These are phyloP conservation scores for Molossus alvarezi DNA, from an alignment of 2,797 vertebrate genomes.

Conservation along the genomic window DNA sequence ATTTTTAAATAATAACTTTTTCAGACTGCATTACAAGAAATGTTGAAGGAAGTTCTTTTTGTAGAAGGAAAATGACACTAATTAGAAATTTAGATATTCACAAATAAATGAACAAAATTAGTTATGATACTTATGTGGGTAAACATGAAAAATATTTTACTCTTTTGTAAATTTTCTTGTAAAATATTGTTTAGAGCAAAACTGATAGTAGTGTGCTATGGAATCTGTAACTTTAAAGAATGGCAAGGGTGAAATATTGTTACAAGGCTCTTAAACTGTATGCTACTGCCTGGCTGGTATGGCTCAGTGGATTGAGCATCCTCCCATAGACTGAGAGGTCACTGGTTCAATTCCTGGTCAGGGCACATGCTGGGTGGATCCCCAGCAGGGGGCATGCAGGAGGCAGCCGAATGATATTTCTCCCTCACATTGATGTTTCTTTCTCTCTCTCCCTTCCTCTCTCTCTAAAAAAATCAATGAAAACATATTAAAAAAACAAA, in stretches of 20 bases:
- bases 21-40: background rate
- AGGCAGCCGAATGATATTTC: too few relatives aligned
- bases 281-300: background rate
- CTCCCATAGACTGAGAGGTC: too few relatives aligned
- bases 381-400: too few relatives aligned
- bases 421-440: too few relatives aligned
- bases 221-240: background rate
- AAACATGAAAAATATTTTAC: background rate
- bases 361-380: too few relatives aligned
- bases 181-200: background rate
- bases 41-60: background rate
- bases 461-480: too few relatives aligned
- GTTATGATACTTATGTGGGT: background rate
- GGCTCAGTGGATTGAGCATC: too few relatives aligned
- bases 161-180: background rate
- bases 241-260: background rate
- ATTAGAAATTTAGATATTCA: slow-evolving; percentile 12
- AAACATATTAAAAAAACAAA: too few relatives aligned
- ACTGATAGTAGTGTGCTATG: background rate
- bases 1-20: background rate
- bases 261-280: background rate
- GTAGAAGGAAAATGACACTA: background rate
- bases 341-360: too few relatives aligned
- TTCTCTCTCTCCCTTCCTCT: too few relatives aligned
- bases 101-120: slow-evolving; percentile 2